These are phyloP conservation scores for Drosophila neonasuta DNA, from an alignment of 2,888 invertebrate species.

Conservation along the genomic window DNA sequence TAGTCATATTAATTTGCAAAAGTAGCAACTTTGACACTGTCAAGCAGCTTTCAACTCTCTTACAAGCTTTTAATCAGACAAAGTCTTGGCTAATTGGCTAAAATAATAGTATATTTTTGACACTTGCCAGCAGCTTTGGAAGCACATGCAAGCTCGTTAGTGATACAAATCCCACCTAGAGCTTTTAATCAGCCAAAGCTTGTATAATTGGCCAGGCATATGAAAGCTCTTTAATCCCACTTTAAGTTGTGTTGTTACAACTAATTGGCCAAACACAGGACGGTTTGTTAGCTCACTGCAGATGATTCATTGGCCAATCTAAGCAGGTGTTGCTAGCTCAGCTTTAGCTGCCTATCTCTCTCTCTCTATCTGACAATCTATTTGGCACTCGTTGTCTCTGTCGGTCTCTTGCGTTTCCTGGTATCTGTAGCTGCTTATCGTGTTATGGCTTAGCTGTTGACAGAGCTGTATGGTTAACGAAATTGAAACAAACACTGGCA, in stretches of 20 bases:
- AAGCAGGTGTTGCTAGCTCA: conserved; percentile 30
- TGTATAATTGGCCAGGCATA: too few relatives aligned
- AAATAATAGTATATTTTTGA: not conserved
- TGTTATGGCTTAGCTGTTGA: conserved; percentile 50
- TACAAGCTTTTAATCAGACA: not conserved
- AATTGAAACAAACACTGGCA: conserved; percentile 43
- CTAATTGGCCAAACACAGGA: conserved; percentile 29
- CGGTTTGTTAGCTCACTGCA: conserved; percentile 17
- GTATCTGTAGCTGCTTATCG: conserved; percentile 29
- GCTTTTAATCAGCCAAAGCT: too few relatives aligned
- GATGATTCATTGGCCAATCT: conserved; percentile 20
- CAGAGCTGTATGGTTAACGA: conserved; percentile 44
- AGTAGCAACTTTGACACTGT: too few relatives aligned
- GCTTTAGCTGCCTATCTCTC: not conserved
- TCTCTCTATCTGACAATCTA: too few relatives aligned
- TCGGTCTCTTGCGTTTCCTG: conserved; percentile 26
- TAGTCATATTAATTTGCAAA: too few relatives aligned
- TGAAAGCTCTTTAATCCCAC: conserved; percentile 6
- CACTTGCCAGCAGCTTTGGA: conserved; percentile 1
- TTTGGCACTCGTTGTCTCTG: not conserved
- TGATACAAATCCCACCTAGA: too few relatives aligned
- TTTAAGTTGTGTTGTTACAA: conserved; percentile 1
- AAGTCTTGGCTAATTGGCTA: not conserved
- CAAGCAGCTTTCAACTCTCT: not conserved
- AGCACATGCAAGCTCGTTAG: not conserved